Evolutionary conservation across 2,113 vertebrate species (phyloP), one percentile per base, ranked within the genome.

Genomic region (Ageneiosus marmoratus): DNA sequence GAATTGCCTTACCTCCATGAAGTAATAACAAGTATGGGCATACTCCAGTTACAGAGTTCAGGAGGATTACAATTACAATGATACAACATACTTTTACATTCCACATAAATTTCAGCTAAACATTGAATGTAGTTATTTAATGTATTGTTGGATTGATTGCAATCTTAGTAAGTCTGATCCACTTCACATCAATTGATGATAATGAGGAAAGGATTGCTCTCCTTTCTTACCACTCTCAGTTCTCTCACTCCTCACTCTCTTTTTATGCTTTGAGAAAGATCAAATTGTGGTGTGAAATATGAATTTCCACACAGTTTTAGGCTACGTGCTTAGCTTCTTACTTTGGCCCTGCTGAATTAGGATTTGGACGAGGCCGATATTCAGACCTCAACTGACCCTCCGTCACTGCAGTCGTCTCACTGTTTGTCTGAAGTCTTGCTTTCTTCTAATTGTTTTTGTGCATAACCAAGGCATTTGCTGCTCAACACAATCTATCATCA

Each of bases 161-260:
- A 27, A 29, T 32, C 37, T 37, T 67, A 9, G 32, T 67, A 67
- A 67, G 16, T 37, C 7, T 67, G 2, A 18, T 67, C 85, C 34
- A 69, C 80, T 82, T 87, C 67, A 82, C 69, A 69, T 53, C 82
- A 76, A 63, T 80, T 87, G 60, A 67, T 75, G 60, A 74, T 81
- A 73, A 83, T 83, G 76, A 83, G 69, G 24, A 51, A 15, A 48
- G 82, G 56, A 55, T 79, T 67, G 65, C 60, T 85, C 29, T 62
- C 12, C 27, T 62, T 10, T 83, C 62, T 63, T 27, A 24, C 37
- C 16, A 70, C 56, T 60, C 29, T 82, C 27, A 1, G 29, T 7
- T 69, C 48, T 51, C 29, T 78, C 27, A 2, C 44, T 29, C 55
- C 27, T 63, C 46, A 62, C 77, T 63, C 41, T 20, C 22, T 8